Base-by-base conservation (phyloP, 2,113 vertebrate species). In the Periophthalmus modestus region DNA sequence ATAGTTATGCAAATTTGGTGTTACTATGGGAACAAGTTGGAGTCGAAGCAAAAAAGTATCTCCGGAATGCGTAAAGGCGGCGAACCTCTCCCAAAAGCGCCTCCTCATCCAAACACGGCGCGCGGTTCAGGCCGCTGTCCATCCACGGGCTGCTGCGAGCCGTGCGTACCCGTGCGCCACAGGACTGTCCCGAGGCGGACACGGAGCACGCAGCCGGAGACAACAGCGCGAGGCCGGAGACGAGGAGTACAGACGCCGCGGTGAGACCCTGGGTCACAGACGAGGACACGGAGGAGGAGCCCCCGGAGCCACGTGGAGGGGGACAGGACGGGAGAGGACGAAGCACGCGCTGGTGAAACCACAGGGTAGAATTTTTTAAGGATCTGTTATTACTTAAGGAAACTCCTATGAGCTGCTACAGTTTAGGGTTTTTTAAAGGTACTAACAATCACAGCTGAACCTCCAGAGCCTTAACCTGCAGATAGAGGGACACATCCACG, bases 1-100 rank as follows among this genome's bases (percentile, higher is more conserved):
- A 52, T 3, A 52, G 10, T 43, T 52, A 77, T 74, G 66, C 36
- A 58, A 79, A 15, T 71, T 63, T 66, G 36, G 13, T 0, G 47
- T 70, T 72, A 75, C 68, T 61, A 94, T 94, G 93, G 93, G 93
- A 52, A 91, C 82, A 72, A 87, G 88, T 0, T 83, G 86, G 15
- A 93, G 93, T 84, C 81, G 90, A 68, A 84, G 88, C 24, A 94
- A 92, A 71, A 94, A 74, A 78, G 89, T 93, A 11, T 87, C 93
- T 85, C 91, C 93, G 78, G 90, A 66, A 73, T 77, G 84, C 14
- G 72, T 80, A 21, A 77, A 66, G 28, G 90, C 90, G 48, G 73
- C 79, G 50, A 83, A 59, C 9, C 71, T 48, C 19, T 52, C 69
- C n/a, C 46, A 78, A 74, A 75, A 47, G 52, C 0, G 66, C 62